Conservation (phyloP, 1,140 invertebrate species). For the Drosophila lacteicornis region DNA sequence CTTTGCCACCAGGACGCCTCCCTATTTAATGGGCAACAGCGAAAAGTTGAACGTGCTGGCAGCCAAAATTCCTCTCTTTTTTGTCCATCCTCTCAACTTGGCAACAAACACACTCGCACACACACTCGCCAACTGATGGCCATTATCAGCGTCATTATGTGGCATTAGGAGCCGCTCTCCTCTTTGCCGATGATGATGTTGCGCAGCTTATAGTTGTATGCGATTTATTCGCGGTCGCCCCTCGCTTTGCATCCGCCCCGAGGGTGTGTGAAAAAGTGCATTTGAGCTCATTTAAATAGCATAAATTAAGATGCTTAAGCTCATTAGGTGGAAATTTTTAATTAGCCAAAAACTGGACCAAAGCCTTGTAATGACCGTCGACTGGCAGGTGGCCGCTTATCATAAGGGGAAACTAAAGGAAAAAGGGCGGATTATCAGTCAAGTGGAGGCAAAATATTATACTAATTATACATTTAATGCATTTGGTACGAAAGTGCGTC, state of each 20-base stretch:
- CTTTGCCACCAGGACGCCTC: slow-evolving; percentile 5
- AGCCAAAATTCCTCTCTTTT: slow-evolving; percentile 29
- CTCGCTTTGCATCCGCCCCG: background rate
- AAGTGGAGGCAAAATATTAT: slow-evolving; percentile 31
- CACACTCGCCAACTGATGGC: slow-evolving; percentile 53
- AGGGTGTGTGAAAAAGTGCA: slow-evolving; percentile 41
- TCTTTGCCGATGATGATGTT: slow-evolving; percentile 36
- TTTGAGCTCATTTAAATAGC: slow-evolving; percentile 72
- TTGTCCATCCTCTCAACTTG: slow-evolving; percentile 33
- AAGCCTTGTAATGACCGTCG: slow-evolving; percentile 31
- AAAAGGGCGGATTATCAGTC: slow-evolving; percentile 49
- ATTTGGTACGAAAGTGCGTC: slow-evolving; percentile 41
- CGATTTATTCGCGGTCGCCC: slow-evolving; percentile 65
- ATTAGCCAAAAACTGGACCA: slow-evolving; percentile 38
- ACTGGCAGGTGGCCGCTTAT: slow-evolving; percentile 13
- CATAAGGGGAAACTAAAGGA: slow-evolving; percentile 5
- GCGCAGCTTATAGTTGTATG: slow-evolving; percentile 72
- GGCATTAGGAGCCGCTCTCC: slow-evolving; percentile 63
- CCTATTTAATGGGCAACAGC: slow-evolving; percentile 61
- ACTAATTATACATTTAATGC: slow-evolving; percentile 23
- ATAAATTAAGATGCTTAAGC: slow-evolving; percentile 70
- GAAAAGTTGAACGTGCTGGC: slow-evolving; percentile 69
- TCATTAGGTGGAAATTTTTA: slow-evolving; percentile 53
- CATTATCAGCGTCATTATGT: slow-evolving; percentile 83
- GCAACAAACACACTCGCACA: slow-evolving; percentile 36